A percentile compares a stretch with the other conserved stretches of the same genome.
Conservation (phyloP, 2,888 invertebrate species). For the Drosophila ezoana region DNA sequence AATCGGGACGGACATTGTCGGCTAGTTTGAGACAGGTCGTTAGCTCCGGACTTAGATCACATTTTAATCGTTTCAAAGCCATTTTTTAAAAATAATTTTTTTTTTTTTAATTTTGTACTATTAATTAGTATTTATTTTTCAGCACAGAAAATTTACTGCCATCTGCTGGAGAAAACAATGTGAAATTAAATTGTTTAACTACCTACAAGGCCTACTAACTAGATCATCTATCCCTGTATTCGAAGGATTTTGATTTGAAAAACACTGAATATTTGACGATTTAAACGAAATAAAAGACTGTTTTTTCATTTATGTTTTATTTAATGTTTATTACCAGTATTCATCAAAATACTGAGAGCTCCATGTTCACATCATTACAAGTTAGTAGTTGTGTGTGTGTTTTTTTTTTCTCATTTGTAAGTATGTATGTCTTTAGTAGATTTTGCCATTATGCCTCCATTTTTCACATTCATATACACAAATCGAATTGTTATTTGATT, state of each 20-base stretch:
- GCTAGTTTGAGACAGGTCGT: conserved; percentile 48
- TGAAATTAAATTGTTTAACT: conserved; percentile 1
- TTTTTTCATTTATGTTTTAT: conserved; percentile 75
- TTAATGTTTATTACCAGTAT: conserved; percentile 84
- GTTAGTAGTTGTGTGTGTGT: conserved; percentile 73
- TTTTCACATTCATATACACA: conserved; percentile 71
- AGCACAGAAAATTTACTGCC: conserved; percentile 33
- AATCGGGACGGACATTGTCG: conserved; percentile 61
- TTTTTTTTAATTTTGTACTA: neutral
- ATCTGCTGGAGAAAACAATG: conserved; percentile 24
- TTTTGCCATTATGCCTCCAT: conserved; percentile 65
- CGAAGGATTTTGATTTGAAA: neutral
- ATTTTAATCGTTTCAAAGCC: conserved; percentile 49
- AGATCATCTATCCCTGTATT: too few relatives aligned
- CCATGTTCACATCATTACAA: conserved; percentile 85
- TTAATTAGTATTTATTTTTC: conserved; percentile 24
- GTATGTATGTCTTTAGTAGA: conserved; percentile 65
- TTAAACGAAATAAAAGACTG: neutral
- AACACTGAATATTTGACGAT: conserved; percentile 1
- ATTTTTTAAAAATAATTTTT: conserved; percentile 23
- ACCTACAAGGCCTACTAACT: conserved; percentile 30
- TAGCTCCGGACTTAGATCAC: conserved; percentile 61
- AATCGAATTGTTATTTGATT: conserved; percentile 55
- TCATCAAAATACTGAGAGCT: conserved; percentile 85
- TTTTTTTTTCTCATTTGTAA: conserved; percentile 49